Percentiles rank a stretch among this genome's conserved stretches.
Conservation (phyloP, 1,140 invertebrate species). For the Zaprionus inermis region DNA sequence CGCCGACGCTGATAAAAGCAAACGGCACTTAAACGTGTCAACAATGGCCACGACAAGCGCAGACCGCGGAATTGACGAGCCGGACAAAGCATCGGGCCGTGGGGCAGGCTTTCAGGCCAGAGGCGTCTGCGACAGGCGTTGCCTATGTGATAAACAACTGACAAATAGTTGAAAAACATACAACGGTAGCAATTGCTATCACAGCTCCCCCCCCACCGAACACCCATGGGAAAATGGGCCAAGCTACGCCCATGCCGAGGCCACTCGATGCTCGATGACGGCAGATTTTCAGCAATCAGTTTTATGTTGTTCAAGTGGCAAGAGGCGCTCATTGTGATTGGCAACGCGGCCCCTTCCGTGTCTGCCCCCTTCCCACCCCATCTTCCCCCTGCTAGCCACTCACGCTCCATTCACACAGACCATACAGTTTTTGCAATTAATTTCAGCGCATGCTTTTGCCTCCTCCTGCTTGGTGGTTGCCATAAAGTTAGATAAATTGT, state of each 20-base stretch:
- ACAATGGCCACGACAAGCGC: conserved; percentile 76
- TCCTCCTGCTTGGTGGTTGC: conserved; percentile 37
- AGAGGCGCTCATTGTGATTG: conserved; percentile 67
- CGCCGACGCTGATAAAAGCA: conserved; percentile 76
- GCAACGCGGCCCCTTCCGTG: conserved; percentile 35
- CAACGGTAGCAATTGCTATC: background rate
- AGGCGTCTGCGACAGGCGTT: too few species aligned
- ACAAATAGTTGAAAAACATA: background rate
- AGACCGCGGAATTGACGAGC: conserved; percentile 69
- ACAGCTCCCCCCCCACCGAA: too few species aligned
- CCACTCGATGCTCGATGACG: conserved; percentile 16
- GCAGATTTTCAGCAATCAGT: conserved; percentile 79
- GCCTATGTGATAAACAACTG: background rate
- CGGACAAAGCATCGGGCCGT: conserved; percentile 45
- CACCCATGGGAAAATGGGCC: background rate
- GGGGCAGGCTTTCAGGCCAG: conserved; percentile 47
- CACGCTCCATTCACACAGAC: conserved; percentile 33
- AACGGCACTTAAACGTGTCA: conserved; percentile 82
- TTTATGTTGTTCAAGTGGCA: conserved; percentile 78
- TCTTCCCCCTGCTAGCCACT: conserved; percentile 4
- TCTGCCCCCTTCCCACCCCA: background rate
- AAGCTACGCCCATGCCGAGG: background rate
- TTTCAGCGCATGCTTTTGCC: conserved; percentile 57
- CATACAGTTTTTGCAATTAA: conserved; percentile 81
- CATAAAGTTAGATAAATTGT: conserved; percentile 81